These are phyloP conservation scores for Scaptomyza pallida DNA, from an alignment of 1,140 invertebrate genomes.

Conservation along the genomic window DNA sequence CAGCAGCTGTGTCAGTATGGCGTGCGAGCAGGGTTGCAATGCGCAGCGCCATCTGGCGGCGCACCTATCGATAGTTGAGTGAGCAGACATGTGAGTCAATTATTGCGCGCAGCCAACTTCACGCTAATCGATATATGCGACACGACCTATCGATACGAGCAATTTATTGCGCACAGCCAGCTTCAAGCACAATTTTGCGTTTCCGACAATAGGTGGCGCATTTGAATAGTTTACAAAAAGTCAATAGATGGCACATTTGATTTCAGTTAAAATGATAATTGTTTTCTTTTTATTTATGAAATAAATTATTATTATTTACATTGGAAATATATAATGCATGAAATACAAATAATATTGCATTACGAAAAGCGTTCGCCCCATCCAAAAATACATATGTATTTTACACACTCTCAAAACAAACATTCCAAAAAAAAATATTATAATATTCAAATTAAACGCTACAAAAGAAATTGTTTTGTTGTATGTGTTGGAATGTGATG, in stretches of 20 bases:
- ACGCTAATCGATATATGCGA: too few species aligned
- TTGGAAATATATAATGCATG: constrained; percentile 79
- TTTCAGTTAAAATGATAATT: constrained; percentile 68
- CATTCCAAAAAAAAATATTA: constrained; percentile 50
- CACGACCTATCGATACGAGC: too few species aligned
- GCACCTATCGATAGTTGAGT: constrained; percentile 15
- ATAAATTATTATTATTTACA: constrained; percentile 82
- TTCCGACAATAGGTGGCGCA: not conserved
- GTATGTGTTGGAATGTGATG: constrained; percentile 2
- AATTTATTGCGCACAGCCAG: not conserved
- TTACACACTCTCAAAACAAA: constrained; percentile 62
- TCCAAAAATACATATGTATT: constrained; percentile 33
- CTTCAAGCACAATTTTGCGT: too few species aligned
- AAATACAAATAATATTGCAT: constrained; percentile 79
- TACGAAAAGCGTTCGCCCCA: constrained; percentile 17
- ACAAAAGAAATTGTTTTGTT: constrained; percentile 17
- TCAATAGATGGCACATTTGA: not conserved
- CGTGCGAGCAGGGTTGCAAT: constrained; percentile 47
- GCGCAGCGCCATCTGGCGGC: constrained; percentile 5
- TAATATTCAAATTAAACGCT: constrained; percentile 37
- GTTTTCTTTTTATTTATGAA: constrained; percentile 81
- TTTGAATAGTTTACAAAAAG: constrained; percentile 4
- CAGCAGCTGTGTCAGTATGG: constrained; percentile 56
- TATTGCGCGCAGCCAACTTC: not conserved
- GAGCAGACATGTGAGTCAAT: not conserved